Conservation (phyloP, 2,888 invertebrate genomes). For the Hirudinaria manillensis region DNA sequence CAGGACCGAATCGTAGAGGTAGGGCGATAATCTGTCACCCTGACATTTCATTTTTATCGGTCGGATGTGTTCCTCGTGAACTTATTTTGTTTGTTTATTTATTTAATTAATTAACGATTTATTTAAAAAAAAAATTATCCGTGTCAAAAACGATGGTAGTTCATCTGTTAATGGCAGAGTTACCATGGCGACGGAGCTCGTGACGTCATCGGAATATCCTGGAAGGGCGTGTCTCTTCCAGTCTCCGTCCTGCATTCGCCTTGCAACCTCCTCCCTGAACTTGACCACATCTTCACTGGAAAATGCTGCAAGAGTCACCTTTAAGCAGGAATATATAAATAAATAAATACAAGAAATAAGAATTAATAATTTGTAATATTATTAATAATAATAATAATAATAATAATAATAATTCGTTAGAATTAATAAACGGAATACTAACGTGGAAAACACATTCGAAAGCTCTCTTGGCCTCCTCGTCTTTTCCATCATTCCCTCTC, state of each 20-base stretch:
- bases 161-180: no score
- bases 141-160: no score
- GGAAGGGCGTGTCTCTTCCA: constrained; percentile 9
- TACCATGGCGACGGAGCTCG: neutral
- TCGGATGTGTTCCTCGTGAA: neutral
- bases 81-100: neutral
- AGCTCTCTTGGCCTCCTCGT: constrained; percentile 46
- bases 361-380: neutral
- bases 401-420: no score
- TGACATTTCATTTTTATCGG: neutral
- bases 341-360: no score
- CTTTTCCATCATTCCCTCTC: constrained; percentile 45
- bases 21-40: constrained; percentile 39
- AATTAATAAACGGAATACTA: constrained; percentile 34
- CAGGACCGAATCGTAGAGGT: constrained; percentile 40
- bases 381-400: no score
- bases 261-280: constrained; percentile 36
- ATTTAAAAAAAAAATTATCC: neutral
- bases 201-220: neutral
- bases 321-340: no score
- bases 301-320: constrained; percentile 36
- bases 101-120: neutral
- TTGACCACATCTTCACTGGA: constrained; percentile 27
- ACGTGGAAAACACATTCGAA: constrained; percentile 51
- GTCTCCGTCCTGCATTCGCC: constrained; percentile 32